These are phyloP conservation scores for Desoria tigrina DNA, from an alignment of 2,888 invertebrate genomes.

Conservation along the genomic window DNA sequence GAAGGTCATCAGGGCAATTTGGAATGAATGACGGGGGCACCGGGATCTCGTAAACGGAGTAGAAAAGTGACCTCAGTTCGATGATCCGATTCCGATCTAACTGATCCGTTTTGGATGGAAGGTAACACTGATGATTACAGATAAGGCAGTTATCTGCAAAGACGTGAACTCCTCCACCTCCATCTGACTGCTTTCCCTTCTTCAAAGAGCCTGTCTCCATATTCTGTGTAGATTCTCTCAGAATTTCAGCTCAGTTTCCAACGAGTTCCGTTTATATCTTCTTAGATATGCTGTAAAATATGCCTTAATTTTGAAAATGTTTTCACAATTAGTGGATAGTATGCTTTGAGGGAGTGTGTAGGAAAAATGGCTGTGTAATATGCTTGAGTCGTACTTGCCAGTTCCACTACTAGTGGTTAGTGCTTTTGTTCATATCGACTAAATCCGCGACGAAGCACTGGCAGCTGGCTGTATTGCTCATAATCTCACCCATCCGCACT, in stretches of 20 bases:
- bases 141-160: slow-evolving; percentile 31
- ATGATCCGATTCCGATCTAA: slow-evolving; percentile 24
- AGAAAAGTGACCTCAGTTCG: slow-evolving; percentile 29
- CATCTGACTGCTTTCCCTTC: too few species aligned
- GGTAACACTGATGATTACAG: slow-evolving; percentile 29
- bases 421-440: slow-evolving; percentile 8
- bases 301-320: too few species aligned
- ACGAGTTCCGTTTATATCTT: too few species aligned
- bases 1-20: slow-evolving; percentile 26
- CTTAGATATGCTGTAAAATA: too few species aligned
- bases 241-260: too few species aligned
- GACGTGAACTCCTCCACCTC: slow-evolving; percentile 8
- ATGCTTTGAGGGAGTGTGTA: too few species aligned
- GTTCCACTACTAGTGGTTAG: background rate
- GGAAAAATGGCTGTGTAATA: too few species aligned
- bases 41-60: slow-evolving; percentile 32
- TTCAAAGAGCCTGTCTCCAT: background rate
- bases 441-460: slow-evolving; percentile 11
- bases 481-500: background rate
- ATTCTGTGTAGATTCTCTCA: too few species aligned
- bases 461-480: background rate
- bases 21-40: slow-evolving; percentile 5
- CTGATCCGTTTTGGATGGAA: slow-evolving; percentile 22
- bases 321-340: too few species aligned
- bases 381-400: too few species aligned